Evolutionary conservation across 1,140 invertebrate genomes (phyloP).

Genomic region (Nylanderia fulva): DNA sequence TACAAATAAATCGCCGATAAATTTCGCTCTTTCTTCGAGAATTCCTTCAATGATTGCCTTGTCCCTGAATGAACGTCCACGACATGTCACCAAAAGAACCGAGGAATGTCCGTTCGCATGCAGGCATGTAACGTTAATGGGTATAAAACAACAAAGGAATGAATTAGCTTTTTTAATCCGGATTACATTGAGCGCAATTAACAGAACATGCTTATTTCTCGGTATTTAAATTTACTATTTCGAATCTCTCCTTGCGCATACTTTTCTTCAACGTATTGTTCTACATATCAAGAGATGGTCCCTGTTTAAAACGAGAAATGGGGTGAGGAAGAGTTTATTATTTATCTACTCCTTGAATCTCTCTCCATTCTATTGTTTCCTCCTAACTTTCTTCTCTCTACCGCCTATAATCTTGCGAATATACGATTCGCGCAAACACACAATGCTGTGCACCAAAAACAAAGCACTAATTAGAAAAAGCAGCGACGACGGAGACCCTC

Average conservation of each 20-base stretch:
- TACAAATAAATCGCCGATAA: conserved; percentile 19
- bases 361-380: conserved; percentile 22
- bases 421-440: conserved; percentile 53
- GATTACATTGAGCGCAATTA: conserved; percentile 74
- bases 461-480: conserved; percentile 52
- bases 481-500: not conserved
- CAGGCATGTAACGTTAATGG: conserved; percentile 24
- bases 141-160: conserved; percentile 45
- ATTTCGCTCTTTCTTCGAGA: conserved; percentile 5
- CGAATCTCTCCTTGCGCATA: conserved; percentile 22
- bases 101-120: conserved; percentile 23
- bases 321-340: conserved; percentile 20
- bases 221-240: conserved; percentile 7
- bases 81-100: not conserved
- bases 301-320: conserved; percentile 10
- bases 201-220: conserved; percentile 67
- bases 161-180: conserved; percentile 70
- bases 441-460: conserved; percentile 30
- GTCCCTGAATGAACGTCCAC: not conserved
- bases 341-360: conserved; percentile 42
- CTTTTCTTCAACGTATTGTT: conserved; percentile 40
- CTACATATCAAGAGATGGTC: not conserved
- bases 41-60: conserved; percentile 37
- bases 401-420: conserved; percentile 40
- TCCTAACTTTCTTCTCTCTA: not conserved